Conservation (phyloP, 2,113 vertebrate species). For the Osmerus mordax region DNA sequence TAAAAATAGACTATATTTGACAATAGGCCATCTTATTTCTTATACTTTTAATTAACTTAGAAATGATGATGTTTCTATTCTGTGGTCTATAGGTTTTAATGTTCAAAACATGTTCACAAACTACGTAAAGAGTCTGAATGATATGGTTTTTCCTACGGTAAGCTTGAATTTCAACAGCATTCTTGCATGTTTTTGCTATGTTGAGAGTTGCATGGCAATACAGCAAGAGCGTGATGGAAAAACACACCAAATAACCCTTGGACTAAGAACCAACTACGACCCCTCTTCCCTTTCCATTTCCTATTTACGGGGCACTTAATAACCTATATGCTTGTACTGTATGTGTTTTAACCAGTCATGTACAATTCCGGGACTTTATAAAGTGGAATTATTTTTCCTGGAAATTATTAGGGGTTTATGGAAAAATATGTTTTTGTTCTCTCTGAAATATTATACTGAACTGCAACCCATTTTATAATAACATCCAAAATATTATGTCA, state of each 20-base stretch:
- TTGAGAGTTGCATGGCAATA: slow-evolving; percentile 62
- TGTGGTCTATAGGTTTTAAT: slow-evolving; percentile 68
- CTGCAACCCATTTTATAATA: too few relatives aligned
- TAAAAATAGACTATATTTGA: slow-evolving; percentile 6
- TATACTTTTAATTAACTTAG: slow-evolving; percentile 28
- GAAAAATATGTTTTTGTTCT: too few relatives aligned
- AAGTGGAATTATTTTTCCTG: too few relatives aligned
- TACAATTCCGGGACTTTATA: too few relatives aligned
- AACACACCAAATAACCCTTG: slow-evolving; percentile 21
- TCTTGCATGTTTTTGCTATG: slow-evolving; percentile 58
- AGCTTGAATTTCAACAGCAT: slow-evolving; percentile 54
- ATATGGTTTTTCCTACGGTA: slow-evolving; percentile 74
- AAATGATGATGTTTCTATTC: slow-evolving; percentile 64
- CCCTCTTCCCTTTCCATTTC: slow-evolving; percentile 29
- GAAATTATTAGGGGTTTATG: too few relatives aligned
- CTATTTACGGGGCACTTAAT: slow-evolving; percentile 22
- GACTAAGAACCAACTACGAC: slow-evolving; percentile 24
- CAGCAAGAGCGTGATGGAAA: slow-evolving; percentile 15
- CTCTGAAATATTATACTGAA: too few relatives aligned
- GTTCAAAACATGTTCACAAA: slow-evolving; percentile 67
- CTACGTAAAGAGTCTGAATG: slow-evolving; percentile 75
- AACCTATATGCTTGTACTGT: not conserved
- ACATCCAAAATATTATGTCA: too few relatives aligned
- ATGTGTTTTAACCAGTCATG: not conserved
- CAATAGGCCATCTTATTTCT: not conserved